These are phyloP conservation scores for Scaeva pyrastri DNA, from an alignment of 2,888 invertebrate genomes.

Conservation along the genomic window DNA sequence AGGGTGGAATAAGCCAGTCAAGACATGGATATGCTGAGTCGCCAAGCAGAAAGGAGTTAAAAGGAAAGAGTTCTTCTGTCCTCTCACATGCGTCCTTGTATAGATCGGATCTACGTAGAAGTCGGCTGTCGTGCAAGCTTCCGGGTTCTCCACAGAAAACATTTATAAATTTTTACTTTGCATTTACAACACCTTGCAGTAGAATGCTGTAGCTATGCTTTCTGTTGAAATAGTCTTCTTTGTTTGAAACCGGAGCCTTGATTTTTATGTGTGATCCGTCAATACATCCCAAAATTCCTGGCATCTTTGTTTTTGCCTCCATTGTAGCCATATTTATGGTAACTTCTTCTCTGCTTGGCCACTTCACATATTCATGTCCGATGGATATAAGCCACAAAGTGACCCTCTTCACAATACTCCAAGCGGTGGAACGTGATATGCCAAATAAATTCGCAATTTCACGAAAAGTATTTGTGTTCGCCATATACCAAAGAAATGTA, in stretches of 20 bases:
- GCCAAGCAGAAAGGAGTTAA: conserved; percentile 50
- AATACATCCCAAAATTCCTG: no score
- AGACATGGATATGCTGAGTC: conserved; percentile 76
- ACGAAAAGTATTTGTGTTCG: no score
- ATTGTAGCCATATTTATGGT: no score
- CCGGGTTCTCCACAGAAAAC: conserved; percentile 78
- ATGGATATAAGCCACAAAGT: no score
- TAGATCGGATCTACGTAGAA: conserved; percentile 72
- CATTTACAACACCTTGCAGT: conserved; percentile 77
- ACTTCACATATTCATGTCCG: no score
- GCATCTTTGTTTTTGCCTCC: no score
- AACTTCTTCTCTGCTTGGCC: no score
- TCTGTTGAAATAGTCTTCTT: conserved; percentile 73
- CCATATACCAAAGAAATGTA: no score
- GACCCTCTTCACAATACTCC: no score
- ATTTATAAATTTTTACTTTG: conserved; percentile 76
- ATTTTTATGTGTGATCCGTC: no score
- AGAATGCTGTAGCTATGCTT: conserved; percentile 74
- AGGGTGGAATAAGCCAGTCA: conserved; percentile 77
- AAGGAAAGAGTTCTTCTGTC: conserved; percentile 42
- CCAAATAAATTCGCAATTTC: no score
- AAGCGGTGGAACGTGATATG: no score
- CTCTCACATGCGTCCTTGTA: conserved; percentile 19
- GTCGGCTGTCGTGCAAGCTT: conserved; percentile 77
- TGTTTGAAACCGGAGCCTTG: conserved; percentile 55